phyloP scores from a whole-genome alignment of 2,888 invertebrate genomes.

The Lochmaea capreae region DNA sequence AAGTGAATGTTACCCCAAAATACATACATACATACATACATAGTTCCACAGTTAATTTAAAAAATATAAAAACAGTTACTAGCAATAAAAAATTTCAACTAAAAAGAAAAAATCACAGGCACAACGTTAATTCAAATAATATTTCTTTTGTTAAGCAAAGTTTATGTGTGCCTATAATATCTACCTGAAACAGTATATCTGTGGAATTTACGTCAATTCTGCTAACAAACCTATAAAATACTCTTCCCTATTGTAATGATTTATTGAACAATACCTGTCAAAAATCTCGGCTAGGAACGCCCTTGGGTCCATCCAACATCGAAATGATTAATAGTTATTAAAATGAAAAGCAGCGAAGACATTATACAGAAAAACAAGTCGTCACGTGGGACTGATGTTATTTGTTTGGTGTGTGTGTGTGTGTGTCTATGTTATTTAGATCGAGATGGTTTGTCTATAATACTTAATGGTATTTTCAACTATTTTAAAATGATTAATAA shows the following conservation, averaged over 20 bases:
- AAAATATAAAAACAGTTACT: too few species aligned
- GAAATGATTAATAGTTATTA: constrained; percentile 37
- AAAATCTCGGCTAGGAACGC: constrained; percentile 36
- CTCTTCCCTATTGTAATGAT: constrained; percentile 31
- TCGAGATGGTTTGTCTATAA: constrained; percentile 15
- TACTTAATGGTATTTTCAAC: neutral
- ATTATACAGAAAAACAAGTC: constrained; percentile 31
- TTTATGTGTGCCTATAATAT: constrained; percentile 1
- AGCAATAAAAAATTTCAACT: too few species aligned
- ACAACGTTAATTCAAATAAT: neutral
- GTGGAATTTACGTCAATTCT: constrained; percentile 35
- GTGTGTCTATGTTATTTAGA: neutral
- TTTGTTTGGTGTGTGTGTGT: constrained; percentile 18
- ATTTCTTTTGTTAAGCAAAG: neutral
- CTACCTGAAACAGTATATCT: constrained; percentile 15
- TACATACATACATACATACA: too few species aligned
- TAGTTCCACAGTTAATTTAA: too few species aligned
- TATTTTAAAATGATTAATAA: neutral
- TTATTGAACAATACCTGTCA: constrained; percentile 38
- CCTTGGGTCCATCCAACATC: constrained; percentile 35
- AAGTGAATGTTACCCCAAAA: too few species aligned
- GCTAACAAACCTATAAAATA: constrained; percentile 37
- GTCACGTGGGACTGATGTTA: constrained; percentile 22
- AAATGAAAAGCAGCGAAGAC: constrained; percentile 30
- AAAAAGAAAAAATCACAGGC: neutral